These are phyloP conservation scores for Encarsia formosa DNA, from an alignment of 2,888 invertebrate species.

Conservation along the genomic window DNA sequence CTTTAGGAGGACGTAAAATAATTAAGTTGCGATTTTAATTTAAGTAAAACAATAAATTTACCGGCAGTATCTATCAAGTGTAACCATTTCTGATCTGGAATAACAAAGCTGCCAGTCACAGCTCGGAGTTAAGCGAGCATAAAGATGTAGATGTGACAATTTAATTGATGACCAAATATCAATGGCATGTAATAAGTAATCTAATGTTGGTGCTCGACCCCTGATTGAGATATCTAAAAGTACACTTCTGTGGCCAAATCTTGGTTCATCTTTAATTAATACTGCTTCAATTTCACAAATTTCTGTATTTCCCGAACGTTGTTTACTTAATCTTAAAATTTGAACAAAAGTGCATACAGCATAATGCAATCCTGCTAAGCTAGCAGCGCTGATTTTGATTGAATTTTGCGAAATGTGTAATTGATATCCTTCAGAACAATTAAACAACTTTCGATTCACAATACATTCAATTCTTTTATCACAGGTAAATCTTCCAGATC, in stretches of 20 bases:
- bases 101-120: conserved; percentile 53
- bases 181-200: conserved; percentile 54
- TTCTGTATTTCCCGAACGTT: conserved; percentile 35
- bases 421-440: conserved; percentile 53
- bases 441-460: conserved; percentile 54
- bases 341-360: conserved; percentile 58
- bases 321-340: conserved; percentile 53
- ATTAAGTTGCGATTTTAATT: neutral
- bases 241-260: conserved; percentile 56
- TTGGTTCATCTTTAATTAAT: conserved; percentile 58
- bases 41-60: conserved; percentile 23
- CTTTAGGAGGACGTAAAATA: no score
- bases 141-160: conserved; percentile 55
- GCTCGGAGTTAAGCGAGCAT: conserved; percentile 50
- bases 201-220: conserved; percentile 56
- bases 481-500: conserved; percentile 44
- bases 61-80: conserved; percentile 56
- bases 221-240: conserved; percentile 58
- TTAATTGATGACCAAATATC: conserved; percentile 55
- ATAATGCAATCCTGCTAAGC: conserved; percentile 57
- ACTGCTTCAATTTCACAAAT: conserved; percentile 48
- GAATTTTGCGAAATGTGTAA: conserved; percentile 54
- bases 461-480: conserved; percentile 55
- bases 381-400: conserved; percentile 56
- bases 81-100: conserved; percentile 55